A percentile compares a stretch with the other conserved stretches of the same genome.
Evolutionary conservation across 2,797 vertebrate genomes (phyloP).

Genomic region (Hydrophis major): DNA sequence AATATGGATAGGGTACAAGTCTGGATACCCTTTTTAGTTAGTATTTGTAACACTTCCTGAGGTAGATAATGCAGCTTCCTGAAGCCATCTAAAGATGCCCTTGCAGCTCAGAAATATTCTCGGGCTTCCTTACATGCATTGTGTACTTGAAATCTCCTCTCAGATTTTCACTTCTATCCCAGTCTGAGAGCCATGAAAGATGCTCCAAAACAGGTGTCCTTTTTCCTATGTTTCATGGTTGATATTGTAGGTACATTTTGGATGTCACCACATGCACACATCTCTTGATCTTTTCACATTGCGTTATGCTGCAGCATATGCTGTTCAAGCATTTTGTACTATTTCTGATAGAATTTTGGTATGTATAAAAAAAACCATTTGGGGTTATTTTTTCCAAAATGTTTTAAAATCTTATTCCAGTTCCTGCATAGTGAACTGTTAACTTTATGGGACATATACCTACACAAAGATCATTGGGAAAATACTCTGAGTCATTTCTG

Average conservation of each 20-base stretch:
- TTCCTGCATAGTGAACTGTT: constrained; percentile 35
- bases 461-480: constrained; percentile 45
- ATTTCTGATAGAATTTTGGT: neutral
- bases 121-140: neutral
- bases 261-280: neutral
- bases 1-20: neutral
- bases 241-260: neutral
- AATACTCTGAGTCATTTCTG: constrained; percentile 58
- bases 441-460: constrained; percentile 46
- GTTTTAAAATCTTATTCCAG: constrained; percentile 49
- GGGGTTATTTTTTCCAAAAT: constrained; percentile 10
- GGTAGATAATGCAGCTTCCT: neutral
- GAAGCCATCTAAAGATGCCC: neutral
- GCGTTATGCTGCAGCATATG: neutral
- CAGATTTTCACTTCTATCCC: neutral
- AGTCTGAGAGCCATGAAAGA: neutral
- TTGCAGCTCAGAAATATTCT: neutral
- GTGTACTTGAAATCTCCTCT: neutral
- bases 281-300: neutral
- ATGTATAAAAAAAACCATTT: constrained; percentile 51
- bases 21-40: neutral
- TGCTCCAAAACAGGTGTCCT: neutral
- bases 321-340: neutral
- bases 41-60: neutral
- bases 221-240: neutral